Percentiles rank a stretch among this genome's conserved stretches.
Evolutionary conservation across 2,888 invertebrate genomes (phyloP).

Genomic region (Axea sp.): DNA sequence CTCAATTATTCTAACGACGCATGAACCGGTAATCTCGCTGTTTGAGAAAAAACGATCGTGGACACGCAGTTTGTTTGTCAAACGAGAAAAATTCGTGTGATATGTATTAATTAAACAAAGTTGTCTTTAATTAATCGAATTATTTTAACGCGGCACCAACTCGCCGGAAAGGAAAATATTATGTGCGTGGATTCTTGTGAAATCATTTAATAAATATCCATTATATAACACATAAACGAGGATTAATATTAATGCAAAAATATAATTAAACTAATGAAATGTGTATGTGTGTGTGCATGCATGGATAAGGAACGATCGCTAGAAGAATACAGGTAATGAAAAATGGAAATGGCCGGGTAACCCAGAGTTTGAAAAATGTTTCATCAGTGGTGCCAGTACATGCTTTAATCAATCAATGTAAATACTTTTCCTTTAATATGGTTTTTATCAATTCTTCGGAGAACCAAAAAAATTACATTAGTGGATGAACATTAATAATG

Average conservation of each 20-base stretch:
- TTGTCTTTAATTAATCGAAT: slow-evolving; percentile 38
- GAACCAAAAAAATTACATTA: slow-evolving; percentile 46
- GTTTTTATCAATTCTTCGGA: slow-evolving; percentile 52
- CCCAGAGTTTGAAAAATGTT: slow-evolving; percentile 47
- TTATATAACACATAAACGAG: slow-evolving; percentile 14
- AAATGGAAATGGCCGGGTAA: slow-evolving; percentile 22
- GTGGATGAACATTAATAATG: slow-evolving; percentile 49
- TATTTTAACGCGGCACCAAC: slow-evolving; percentile 26
- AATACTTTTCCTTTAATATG: slow-evolving; percentile 47
- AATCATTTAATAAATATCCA: slow-evolving; percentile 34
- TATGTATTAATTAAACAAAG: slow-evolving; percentile 31
- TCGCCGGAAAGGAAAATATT: neutral
- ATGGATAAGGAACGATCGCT: slow-evolving; percentile 12
- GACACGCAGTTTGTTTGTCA: neutral
- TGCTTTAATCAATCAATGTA: slow-evolving; percentile 54
- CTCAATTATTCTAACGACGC: slow-evolving; percentile 5
- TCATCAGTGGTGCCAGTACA: slow-evolving; percentile 27
- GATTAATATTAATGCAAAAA: slow-evolving; percentile 32
- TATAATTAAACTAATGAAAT: slow-evolving; percentile 49
- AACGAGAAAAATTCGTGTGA: neutral
- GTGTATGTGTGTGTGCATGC: neutral
- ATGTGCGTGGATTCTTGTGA: neutral
- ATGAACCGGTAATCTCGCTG: neutral
- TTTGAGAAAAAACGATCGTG: neutral
- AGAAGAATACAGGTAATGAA: slow-evolving; percentile 42